phyloP scores from a whole-genome alignment of 1,140 invertebrate genomes.

The Stratiolaelaps scimitus region DNA sequence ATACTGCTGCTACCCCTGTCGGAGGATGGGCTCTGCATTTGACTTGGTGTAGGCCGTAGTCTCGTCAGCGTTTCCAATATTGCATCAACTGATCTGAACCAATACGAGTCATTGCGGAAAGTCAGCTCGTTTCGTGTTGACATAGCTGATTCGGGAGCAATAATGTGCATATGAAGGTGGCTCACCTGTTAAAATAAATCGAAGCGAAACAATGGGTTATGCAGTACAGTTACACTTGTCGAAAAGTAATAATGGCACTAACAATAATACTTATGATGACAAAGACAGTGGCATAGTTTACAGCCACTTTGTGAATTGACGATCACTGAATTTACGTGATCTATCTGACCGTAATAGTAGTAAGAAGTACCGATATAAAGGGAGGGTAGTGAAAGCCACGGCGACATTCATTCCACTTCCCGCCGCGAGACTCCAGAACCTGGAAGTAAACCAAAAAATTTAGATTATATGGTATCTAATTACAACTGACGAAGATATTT shows the following conservation, averaged over 20 bases:
- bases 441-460: slow-evolving; percentile 27
- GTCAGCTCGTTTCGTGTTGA: slow-evolving; percentile 35
- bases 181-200: slow-evolving; percentile 33
- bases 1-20: too few relatives aligned
- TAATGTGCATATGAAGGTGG: slow-evolving; percentile 76
- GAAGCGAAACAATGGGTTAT: not conserved
- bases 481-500: not conserved
- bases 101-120: slow-evolving; percentile 9
- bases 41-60: too few relatives aligned
- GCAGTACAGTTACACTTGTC: not conserved
- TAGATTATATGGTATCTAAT: slow-evolving; percentile 25
- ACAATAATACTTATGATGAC: not conserved
- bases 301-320: not conserved
- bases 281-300: not conserved
- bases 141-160: slow-evolving; percentile 65
- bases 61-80: slow-evolving; percentile 6
- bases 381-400: slow-evolving; percentile 85
- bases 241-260: not conserved
- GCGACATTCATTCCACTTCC: slow-evolving; percentile 39
- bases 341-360: not conserved
- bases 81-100: slow-evolving; percentile 8
- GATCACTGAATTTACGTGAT: not conserved
- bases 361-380: slow-evolving; percentile 54
- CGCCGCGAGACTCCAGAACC: not conserved
- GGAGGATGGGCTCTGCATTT: too few relatives aligned